A percentile compares a stretch with the other conserved stretches of the same genome.
phyloP scores from a whole-genome alignment of 2,888 invertebrate genomes.

The Aphodius sticticus region DNA sequence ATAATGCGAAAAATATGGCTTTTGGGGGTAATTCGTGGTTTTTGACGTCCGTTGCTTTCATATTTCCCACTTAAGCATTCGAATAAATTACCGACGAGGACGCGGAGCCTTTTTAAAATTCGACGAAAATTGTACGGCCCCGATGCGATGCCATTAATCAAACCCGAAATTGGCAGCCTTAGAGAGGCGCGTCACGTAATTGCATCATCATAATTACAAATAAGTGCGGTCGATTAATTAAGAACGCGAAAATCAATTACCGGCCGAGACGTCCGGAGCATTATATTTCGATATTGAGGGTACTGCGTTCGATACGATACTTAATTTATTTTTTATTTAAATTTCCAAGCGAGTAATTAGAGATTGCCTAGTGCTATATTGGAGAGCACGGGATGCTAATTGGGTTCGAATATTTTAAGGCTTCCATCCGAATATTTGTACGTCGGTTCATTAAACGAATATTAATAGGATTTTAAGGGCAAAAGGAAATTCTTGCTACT shows the following conservation, averaged over 20 bases:
- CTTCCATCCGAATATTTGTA: background rate
- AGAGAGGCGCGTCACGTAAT: background rate
- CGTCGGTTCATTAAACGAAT: background rate
- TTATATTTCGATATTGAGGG: background rate
- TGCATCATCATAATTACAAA: slow-evolving; percentile 4
- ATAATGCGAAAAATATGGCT: background rate
- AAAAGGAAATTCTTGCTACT: too few species aligned
- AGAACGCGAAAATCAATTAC: background rate
- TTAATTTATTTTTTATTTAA: background rate
- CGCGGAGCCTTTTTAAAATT: background rate
- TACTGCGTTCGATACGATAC: background rate
- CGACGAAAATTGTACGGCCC: background rate
- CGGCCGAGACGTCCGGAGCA: background rate
- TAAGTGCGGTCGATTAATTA: background rate
- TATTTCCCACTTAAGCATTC: slow-evolving; percentile 4
- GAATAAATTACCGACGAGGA: background rate
- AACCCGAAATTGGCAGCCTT: background rate
- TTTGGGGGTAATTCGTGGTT: background rate
- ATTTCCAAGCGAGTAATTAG: background rate
- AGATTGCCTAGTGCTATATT: background rate
- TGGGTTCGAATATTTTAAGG: background rate
- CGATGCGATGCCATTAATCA: background rate
- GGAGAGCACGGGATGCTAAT: background rate
- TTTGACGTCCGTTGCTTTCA: background rate
- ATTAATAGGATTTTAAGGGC: too few species aligned